Evolutionary conservation across 2,797 vertebrate genomes (phyloP).

Genomic region (Nyctibius grandis): DNA sequence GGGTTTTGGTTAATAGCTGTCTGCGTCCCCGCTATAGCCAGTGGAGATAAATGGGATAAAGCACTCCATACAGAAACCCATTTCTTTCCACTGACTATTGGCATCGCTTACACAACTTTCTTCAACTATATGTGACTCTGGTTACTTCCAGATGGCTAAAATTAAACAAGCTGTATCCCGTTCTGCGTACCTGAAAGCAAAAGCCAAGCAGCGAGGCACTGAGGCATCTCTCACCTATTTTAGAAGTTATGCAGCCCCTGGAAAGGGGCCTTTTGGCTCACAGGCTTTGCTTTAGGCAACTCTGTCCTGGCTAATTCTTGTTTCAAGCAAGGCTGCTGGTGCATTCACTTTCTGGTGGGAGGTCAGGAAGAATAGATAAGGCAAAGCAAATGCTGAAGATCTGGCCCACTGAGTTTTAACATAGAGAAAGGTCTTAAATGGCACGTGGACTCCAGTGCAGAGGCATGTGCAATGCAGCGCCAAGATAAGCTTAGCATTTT

Average conservation of each 20-base stretch:
- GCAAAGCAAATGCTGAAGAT: not conserved
- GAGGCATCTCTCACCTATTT: not conserved
- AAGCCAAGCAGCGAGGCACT: not conserved
- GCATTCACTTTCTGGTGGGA: not conserved
- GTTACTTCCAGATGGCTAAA: not conserved
- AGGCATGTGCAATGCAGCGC: not conserved
- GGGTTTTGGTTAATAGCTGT: not conserved
- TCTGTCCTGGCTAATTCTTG: not conserved
- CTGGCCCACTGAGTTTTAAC: not conserved
- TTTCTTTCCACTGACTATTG: not conserved
- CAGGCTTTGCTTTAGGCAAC: not conserved
- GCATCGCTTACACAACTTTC: not conserved
- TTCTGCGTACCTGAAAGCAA: not conserved
- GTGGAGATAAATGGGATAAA: not conserved
- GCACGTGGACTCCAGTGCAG: not conserved
- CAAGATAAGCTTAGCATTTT: not conserved
- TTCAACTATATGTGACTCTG: not conserved
- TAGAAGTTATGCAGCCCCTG: not conserved
- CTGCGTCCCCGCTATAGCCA: rapidly evolving
- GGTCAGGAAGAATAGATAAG: not conserved
- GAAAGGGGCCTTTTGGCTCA: not conserved
- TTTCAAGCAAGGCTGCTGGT: not conserved
- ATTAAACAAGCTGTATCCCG: not conserved
- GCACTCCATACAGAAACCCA: not conserved
- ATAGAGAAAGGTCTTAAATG: not conserved